Conservation (phyloP, 2,888 invertebrate genomes). For the Eupelmus urozonus region DNA sequence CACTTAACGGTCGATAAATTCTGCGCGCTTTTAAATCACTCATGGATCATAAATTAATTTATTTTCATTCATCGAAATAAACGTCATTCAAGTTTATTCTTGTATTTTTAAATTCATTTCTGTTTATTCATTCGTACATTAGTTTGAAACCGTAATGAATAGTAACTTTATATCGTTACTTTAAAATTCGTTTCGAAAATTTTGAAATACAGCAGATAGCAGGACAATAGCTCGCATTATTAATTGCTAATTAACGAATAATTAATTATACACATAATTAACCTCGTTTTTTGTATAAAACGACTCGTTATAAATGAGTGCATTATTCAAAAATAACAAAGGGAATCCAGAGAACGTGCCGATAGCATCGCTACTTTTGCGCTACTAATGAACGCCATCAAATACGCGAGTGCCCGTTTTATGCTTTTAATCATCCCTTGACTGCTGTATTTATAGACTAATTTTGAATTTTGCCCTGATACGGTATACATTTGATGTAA, state of each 20-base stretch:
- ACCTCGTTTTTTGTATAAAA: neutral
- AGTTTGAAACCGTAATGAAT: too few species aligned
- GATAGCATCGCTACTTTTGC: conserved; percentile 20
- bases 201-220: neutral
- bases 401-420: neutral
- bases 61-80: too few species aligned
- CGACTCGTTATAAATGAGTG: conserved; percentile 1
- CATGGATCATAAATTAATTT: too few species aligned
- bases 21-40: too few species aligned
- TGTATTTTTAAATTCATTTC: too few species aligned
- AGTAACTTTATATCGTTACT: too few species aligned
- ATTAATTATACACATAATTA: conserved; percentile 25
- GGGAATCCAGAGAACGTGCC: conserved; percentile 1
- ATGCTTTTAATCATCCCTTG: neutral
- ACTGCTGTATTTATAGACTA: neutral
- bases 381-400: conserved; percentile 25
- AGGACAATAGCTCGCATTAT: conserved; percentile 3
- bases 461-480: neutral
- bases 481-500: too few species aligned
- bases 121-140: too few species aligned
- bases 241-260: conserved; percentile 27
- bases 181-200: too few species aligned
- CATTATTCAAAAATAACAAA: conserved; percentile 32
- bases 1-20: too few species aligned
- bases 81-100: too few species aligned